Base-by-base conservation (phyloP, 2,797 vertebrate species). In the Chelmon rostratus region DNA sequence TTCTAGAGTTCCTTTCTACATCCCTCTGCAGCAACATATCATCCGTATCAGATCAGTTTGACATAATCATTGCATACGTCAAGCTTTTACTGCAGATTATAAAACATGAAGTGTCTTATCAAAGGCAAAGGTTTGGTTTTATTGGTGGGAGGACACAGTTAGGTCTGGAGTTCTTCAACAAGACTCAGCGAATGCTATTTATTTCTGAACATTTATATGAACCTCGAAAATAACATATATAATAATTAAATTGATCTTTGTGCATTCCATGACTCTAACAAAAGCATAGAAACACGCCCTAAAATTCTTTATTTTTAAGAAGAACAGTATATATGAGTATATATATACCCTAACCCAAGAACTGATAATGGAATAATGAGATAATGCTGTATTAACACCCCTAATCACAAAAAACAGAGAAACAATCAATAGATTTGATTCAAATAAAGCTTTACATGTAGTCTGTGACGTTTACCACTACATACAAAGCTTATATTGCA, bases 1-100 rank as follows among this genome's bases (percentile, higher is more conserved):
- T 44, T n/a, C 35, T 33, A 31, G 40, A 57, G 19, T 73, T 54
- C 78, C 46, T 72, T 58, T 66, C 42, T 50, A 50, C 21, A 40
- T n/a, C 25, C 31, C 33, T 67, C 78, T 82, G 33, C 73, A 74
- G 76, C 63, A 64, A 69, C 46, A 73, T 19, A 71, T 76, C 69
- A 56, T 6, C 58, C 49, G 65, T 8, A 72, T 78, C 52, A 25
- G 19, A 67, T 63, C 19, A 21, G 16, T 47, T 70, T 68, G 6
- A 73, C 28, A 77, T 3, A 8, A 68, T 57, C 33, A 42, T 59
- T 75, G 40, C 13, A 47, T 18, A 52, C n/a, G 37, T 62, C 59
- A 65, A 67, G 66, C 8, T 42, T 74, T 62, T 6, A 47, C 4
- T 8, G 66, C 16, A 73, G 37, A 21, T 40, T 56, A 50, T 42